phyloP scores from a whole-genome alignment of 2,888 invertebrate species.

The Pediacus dermestoides region DNA sequence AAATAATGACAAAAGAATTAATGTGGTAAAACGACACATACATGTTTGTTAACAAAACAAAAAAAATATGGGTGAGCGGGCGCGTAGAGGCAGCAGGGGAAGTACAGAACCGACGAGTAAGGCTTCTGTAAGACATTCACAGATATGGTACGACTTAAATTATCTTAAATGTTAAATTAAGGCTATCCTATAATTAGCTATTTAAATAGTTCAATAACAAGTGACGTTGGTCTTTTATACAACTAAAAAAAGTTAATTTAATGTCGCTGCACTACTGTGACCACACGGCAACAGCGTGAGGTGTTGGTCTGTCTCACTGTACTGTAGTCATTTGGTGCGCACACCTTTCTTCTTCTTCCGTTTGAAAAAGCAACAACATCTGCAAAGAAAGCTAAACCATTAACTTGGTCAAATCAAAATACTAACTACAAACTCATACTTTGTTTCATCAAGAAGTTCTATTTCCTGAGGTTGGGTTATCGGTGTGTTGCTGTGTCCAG shows the following conservation, averaged over 20 bases:
- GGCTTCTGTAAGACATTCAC: constrained; percentile 44
- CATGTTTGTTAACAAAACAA: neutral
- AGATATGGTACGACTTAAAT: constrained; percentile 49
- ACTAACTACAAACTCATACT: constrained; percentile 68
- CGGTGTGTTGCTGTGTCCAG: constrained; percentile 95
- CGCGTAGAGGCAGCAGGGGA: constrained; percentile 22
- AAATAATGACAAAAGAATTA: constrained; percentile 33
- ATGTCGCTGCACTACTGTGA: constrained; percentile 49
- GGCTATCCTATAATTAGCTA: constrained; percentile 48
- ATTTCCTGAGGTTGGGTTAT: constrained; percentile 91
- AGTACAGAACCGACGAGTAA: constrained; percentile 43
- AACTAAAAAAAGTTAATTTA: constrained; percentile 31
- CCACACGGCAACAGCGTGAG: constrained; percentile 49
- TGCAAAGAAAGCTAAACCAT: constrained; percentile 52
- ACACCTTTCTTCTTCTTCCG: constrained; percentile 93
- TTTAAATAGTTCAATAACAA: constrained; percentile 45
- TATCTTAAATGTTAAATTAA: constrained; percentile 44
- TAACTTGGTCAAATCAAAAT: constrained; percentile 41
- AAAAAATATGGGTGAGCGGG: neutral
- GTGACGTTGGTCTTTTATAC: constrained; percentile 41
- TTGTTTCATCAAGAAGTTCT: constrained; percentile 95
- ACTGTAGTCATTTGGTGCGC: constrained; percentile 51
- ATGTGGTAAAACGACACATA: constrained; percentile 18
- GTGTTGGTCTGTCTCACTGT: constrained; percentile 51
- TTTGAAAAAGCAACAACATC: constrained; percentile 99